Conservation (phyloP, 2,888 invertebrate genomes). For the Pilophorus perplexus region DNA sequence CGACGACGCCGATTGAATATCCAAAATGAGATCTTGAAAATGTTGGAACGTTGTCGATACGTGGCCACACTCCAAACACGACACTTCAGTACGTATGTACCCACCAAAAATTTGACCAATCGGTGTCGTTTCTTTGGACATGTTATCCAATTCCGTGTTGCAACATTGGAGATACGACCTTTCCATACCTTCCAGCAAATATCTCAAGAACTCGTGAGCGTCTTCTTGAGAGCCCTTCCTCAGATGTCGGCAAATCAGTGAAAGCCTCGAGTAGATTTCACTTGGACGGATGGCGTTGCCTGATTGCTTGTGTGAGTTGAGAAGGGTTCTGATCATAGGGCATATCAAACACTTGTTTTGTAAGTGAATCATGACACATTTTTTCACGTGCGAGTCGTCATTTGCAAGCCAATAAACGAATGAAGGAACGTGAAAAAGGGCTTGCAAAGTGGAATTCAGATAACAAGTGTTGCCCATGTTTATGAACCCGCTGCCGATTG, state of each 20-base stretch:
- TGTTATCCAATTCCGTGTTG: constrained; percentile 70
- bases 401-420: constrained; percentile 83
- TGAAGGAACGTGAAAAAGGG: constrained; percentile 83
- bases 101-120: constrained; percentile 94
- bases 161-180: constrained; percentile 77
- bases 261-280: constrained; percentile 72
- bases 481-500: constrained; percentile 84
- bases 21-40: constrained; percentile 89
- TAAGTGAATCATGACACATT: constrained; percentile 73
- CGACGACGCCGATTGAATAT: constrained; percentile 81
- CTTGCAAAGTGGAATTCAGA: constrained; percentile 82
- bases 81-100: constrained; percentile 87
- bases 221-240: constrained; percentile 93
- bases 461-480: constrained; percentile 99
- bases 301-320: constrained; percentile 54
- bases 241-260: constrained; percentile 75
- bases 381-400: constrained; percentile 67
- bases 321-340: constrained; percentile 76
- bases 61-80: constrained; percentile 83
- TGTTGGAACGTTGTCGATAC: constrained; percentile 95
- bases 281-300: constrained; percentile 69
- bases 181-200: constrained; percentile 92
- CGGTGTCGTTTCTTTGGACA: constrained; percentile 93
- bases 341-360: constrained; percentile 77
- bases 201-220: constrained; percentile 94